phyloP scores from a whole-genome alignment of 1,140 invertebrate genomes.

The Latrodectus geometricus region DNA sequence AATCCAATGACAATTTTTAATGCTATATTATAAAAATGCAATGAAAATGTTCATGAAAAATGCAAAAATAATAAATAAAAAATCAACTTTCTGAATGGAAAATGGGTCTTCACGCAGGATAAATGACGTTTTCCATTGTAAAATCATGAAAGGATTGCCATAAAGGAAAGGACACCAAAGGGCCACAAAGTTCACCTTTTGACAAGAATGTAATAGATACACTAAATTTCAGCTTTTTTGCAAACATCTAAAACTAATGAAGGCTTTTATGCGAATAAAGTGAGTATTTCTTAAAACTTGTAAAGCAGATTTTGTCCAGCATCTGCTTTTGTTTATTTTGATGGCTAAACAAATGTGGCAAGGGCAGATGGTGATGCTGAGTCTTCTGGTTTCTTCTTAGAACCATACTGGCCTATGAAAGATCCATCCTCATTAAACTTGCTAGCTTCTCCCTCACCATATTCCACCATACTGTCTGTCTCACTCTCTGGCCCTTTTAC shows the following conservation, averaged over 20 bases:
- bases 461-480: constrained; percentile 98
- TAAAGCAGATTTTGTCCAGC: not conserved
- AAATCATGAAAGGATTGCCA: no score
- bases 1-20: no score
- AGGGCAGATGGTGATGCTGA: constrained; percentile 68
- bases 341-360: constrained; percentile 65
- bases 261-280: not conserved
- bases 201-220: not conserved
- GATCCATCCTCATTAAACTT: constrained; percentile 96
- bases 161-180: not conserved
- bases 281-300: not conserved
- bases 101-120: no score
- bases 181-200: not conserved
- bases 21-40: no score
- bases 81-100: no score
- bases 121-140: no score
- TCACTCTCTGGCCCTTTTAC: constrained; percentile 87
- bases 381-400: constrained; percentile 66
- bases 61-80: no score
- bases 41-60: no score
- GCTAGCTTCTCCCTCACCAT: constrained; percentile 96
- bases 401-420: constrained; percentile 95
- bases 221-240: not conserved
- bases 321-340: not conserved
- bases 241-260: not conserved